Evolutionary conservation across 2,888 invertebrate genomes (phyloP).

Genomic region (Thyatira batis): DNA sequence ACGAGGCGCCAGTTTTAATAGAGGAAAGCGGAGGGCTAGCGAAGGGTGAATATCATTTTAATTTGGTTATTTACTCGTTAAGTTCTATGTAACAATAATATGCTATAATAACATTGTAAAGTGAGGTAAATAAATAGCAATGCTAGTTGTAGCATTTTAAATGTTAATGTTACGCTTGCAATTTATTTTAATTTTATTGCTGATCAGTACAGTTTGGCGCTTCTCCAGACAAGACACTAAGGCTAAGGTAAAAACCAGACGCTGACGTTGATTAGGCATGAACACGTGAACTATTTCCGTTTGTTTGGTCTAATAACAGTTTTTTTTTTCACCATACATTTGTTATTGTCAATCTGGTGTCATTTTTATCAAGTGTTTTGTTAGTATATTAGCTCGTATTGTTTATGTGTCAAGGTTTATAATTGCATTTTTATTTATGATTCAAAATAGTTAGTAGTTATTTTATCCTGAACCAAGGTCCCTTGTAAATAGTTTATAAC

Average conservation of each 20-base stretch:
- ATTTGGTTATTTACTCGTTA: slow-evolving; percentile 1
- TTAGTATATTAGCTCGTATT: not conserved
- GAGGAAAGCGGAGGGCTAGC: slow-evolving; percentile 64
- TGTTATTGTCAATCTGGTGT: not conserved
- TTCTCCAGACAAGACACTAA: slow-evolving; percentile 42
- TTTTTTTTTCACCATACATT: not conserved
- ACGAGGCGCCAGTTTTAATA: slow-evolving; percentile 63
- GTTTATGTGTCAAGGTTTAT: not conserved
- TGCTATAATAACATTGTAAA: slow-evolving; percentile 11
- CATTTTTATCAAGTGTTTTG: not conserved
- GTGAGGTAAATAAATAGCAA: too few relatives aligned
- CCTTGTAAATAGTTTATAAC: too few relatives aligned
- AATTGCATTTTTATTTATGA: not conserved
- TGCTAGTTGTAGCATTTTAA: too few relatives aligned
- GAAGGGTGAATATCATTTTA: slow-evolving; percentile 56
- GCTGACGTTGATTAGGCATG: slow-evolving; percentile 38
- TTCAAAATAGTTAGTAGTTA: not conserved
- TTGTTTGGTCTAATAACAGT: slow-evolving; percentile 4
- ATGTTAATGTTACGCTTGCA: slow-evolving; percentile 17
- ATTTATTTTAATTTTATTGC: slow-evolving; percentile 31
- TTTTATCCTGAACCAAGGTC: too few relatives aligned
- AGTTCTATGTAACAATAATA: slow-evolving; percentile 2
- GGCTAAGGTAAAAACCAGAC: slow-evolving; percentile 47
- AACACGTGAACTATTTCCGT: slow-evolving; percentile 27
- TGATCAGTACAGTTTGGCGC: slow-evolving; percentile 48